These are phyloP conservation scores for Lophius piscatorius DNA, from an alignment of 2,113 vertebrate species.

Conservation along the genomic window DNA sequence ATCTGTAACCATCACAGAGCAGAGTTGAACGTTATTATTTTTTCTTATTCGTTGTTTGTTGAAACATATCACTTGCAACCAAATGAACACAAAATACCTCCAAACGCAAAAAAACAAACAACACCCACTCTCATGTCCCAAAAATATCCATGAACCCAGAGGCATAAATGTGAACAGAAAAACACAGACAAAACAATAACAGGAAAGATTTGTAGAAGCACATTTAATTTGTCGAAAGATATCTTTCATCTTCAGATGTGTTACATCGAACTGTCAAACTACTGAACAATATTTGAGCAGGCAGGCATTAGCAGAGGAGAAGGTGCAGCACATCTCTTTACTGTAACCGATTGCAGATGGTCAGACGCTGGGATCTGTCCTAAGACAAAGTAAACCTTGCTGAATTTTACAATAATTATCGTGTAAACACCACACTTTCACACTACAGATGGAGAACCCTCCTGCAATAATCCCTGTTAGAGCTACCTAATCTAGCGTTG, in stretches of 20 bases:
- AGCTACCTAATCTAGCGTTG: slow-evolving; percentile 31
- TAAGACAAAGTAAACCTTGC: slow-evolving; percentile 16
- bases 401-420: slow-evolving; percentile 16
- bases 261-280: background rate
- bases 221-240: background rate
- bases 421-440: slow-evolving; percentile 30
- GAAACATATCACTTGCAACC: background rate
- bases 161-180: slow-evolving; percentile 7
- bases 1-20: slow-evolving; percentile 76
- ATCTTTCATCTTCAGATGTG: too few species aligned
- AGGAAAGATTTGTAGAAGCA: background rate
- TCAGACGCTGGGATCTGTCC: slow-evolving; percentile 33
- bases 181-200: slow-evolving; percentile 1
- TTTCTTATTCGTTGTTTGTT: background rate
- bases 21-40: background rate
- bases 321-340: slow-evolving; percentile 4
- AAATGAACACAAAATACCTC: background rate
- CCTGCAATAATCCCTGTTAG: slow-evolving; percentile 10
- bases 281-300: background rate
- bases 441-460: slow-evolving; percentile 45
- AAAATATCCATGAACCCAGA: slow-evolving; percentile 1
- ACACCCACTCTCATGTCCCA: slow-evolving; percentile 15
- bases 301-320: background rate
- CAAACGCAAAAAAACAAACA: slow-evolving; percentile 1
- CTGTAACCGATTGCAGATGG: slow-evolving; percentile 17